phyloP scores from a whole-genome alignment of 1,140 invertebrate genomes.

The Cydia fagiglandana region DNA sequence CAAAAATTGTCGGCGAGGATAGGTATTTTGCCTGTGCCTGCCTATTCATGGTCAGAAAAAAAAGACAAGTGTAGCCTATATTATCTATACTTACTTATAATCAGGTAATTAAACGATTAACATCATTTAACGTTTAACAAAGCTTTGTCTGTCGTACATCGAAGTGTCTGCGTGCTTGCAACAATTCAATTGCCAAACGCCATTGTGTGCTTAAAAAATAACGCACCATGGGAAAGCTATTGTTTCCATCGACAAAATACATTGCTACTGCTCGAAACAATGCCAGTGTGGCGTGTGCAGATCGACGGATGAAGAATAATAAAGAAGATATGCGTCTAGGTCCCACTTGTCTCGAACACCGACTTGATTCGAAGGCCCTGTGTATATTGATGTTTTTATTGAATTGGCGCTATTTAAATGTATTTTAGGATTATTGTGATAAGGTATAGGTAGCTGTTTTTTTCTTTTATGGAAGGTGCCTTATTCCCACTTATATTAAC shows the following conservation, averaged over 20 bases:
- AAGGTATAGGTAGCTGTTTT: no score
- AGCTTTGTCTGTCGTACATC: constrained; percentile 20
- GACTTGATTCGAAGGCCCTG: not conserved
- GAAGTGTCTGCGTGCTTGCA: constrained; percentile 31
- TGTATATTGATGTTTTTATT: not conserved
- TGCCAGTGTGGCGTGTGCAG: constrained; percentile 44
- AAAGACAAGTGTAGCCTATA: not conserved
- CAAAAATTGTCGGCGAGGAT: no score
- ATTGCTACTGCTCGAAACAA: constrained; percentile 43
- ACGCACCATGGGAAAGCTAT: constrained; percentile 49
- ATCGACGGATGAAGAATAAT: constrained; percentile 34
- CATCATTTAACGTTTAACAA: constrained; percentile 30
- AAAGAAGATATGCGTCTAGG: constrained; percentile 18
- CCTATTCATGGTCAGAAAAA: no score
- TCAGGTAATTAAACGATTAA: constrained; percentile 38
- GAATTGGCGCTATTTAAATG: not conserved
- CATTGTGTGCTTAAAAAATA: constrained; percentile 47
- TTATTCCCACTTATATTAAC: no score
- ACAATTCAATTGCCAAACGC: constrained; percentile 58
- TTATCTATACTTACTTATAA: not conserved
- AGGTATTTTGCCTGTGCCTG: no score
- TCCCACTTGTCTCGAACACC: not conserved
- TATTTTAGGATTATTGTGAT: not conserved
- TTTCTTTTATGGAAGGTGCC: no score
- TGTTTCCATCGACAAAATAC: constrained; percentile 47